Conservation (phyloP, 1,140 invertebrate genomes). For the Potamilus streckersoni region DNA sequence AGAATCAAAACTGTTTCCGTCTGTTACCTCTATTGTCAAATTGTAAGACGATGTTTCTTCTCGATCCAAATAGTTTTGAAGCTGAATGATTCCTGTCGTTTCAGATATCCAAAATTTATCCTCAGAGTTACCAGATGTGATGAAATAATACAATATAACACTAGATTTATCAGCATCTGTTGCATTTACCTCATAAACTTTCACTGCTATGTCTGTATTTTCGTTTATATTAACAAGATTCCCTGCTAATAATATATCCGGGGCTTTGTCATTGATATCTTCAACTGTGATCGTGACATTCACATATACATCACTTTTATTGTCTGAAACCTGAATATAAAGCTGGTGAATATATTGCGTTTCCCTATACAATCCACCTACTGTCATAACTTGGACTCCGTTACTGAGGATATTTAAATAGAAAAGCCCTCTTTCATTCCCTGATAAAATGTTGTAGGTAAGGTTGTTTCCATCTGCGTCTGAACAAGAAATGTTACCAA, state of each 20-base stretch:
- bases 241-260: conserved; percentile 13
- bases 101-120: conserved; percentile 28
- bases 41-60: conserved; percentile 74
- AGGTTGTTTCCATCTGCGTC: conserved; percentile 34
- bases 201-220: conserved; percentile 11
- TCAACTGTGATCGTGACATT: conserved; percentile 36
- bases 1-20: conserved; percentile 80
- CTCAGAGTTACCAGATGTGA: conserved; percentile 18
- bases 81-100: conserved; percentile 29
- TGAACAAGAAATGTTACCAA: conserved; percentile 33
- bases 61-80: conserved; percentile 29
- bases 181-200: conserved; percentile 77
- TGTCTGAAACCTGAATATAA: conserved; percentile 18
- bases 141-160: conserved; percentile 22
- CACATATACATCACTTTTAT: conserved; percentile 17
- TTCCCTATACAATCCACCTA: conserved; percentile 21
- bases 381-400: neutral
- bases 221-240: conserved; percentile 20
- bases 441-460: conserved; percentile 22
- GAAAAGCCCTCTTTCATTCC: too few species aligned
- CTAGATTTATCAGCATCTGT: conserved; percentile 86
- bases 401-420: too few species aligned
- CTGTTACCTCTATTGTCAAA: conserved; percentile 85
- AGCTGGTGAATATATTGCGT: conserved; percentile 6
- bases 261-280: conserved; percentile 30